Evolutionary conservation across 1,140 invertebrate species (phyloP), one percentile per base, ranked within the genome.

Genomic region (Philotrypesis tridentata): DNA sequence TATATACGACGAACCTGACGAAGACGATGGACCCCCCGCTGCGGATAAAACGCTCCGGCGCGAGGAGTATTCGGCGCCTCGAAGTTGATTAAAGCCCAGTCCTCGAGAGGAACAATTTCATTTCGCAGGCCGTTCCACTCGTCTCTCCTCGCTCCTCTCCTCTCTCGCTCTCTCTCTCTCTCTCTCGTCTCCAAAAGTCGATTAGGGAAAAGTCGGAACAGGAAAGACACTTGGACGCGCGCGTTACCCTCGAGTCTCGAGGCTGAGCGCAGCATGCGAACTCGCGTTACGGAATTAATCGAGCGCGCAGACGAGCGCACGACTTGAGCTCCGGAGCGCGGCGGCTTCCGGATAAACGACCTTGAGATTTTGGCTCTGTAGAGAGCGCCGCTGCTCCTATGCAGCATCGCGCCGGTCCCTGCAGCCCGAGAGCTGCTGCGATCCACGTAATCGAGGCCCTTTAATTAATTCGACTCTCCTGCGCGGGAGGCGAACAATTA

Each of bases 241-340:
- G n/a, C n/a, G n/a, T n/a, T n/a, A n/a, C n/a, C n/a, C n/a, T n/a
- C n/a, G n/a, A n/a, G n/a, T 17, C 14, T 55, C 14, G 48, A 21
- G 21, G 21, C 48, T 55, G 14, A 55, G 21, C 43, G 1, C 17
- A 55, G 17, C 48, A 55, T 65, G 31, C 65, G 65, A 76, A 25
- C 60, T 63, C 60, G 33, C n/a, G 60, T 76, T 76, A 76, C 2
- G 33, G 37, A 76, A 76, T 65, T 63, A 65, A 63, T 65, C n/a
- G 60, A 65, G 60, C 65, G 43, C n/a, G n/a, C n/a, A 9, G 60
- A 11, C 9, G 60, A 60, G 60, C 27, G 48, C 31, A 65, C 73
- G 31, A 27, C 23, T 65, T 40, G n/a, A n/a, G n/a, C 31, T 63
- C 17, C 73, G 0, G 12, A 14, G 63, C 40, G 40, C 40, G 17